These are phyloP conservation scores for Sylvietta virens DNA, from an alignment of 2,113 vertebrate genomes.

Conservation along the genomic window DNA sequence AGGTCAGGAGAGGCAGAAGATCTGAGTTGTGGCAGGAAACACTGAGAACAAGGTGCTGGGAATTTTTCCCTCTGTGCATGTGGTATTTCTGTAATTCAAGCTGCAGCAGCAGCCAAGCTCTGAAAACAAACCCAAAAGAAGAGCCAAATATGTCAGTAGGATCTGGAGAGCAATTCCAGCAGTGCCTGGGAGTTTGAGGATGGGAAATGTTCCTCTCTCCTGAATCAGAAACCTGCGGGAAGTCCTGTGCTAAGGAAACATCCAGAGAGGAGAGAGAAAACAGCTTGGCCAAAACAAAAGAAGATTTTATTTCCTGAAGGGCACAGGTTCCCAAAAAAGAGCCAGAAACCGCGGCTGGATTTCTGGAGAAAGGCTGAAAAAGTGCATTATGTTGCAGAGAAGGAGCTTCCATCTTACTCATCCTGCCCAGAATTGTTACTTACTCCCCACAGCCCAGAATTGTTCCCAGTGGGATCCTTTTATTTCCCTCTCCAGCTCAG, in stretches of 20 bases:
- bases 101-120: background rate
- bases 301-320: background rate
- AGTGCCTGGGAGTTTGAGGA: background rate
- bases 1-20: background rate
- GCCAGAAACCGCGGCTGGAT: background rate
- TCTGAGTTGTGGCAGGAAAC: background rate
- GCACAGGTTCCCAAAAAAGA: background rate
- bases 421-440: background rate
- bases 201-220: background rate
- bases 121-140: background rate
- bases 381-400: background rate
- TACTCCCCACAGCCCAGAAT: background rate
- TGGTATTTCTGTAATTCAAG: background rate
- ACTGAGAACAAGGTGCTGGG: background rate
- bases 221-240: background rate
- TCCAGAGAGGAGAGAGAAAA: background rate
- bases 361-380: background rate
- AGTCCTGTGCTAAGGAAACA: background rate
- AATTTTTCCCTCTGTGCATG: background rate
- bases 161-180: background rate
- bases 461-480: background rate
- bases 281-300: background rate
- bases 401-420: slow-evolving; percentile 3
- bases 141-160: background rate
- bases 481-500: background rate